These are phyloP conservation scores for Paralvinella palmiformis DNA, from an alignment of 1,140 invertebrate genomes.

Conservation along the genomic window DNA sequence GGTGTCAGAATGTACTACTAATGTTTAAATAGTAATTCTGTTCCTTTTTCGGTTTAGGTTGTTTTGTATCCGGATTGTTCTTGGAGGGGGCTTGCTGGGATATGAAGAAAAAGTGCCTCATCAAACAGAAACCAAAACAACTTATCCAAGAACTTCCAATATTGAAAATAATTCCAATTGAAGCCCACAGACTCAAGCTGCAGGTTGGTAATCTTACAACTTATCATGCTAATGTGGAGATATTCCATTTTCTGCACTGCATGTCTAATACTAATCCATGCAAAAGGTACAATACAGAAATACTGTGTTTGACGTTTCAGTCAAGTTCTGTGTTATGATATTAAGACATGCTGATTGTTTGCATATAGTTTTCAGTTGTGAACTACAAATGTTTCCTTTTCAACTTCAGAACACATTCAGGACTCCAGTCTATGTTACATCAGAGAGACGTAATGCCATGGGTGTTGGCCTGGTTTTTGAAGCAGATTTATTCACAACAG, in stretches of 20 bases:
- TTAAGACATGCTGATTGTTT: no score
- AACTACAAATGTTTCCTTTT: no score
- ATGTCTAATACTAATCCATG: no score
- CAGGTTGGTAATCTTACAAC: constrained; percentile 63
- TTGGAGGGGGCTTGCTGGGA: constrained; percentile 65
- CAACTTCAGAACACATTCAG: constrained; percentile 68
- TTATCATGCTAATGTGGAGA: no score
- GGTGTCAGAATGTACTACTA: no score
- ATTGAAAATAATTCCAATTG: constrained; percentile 76
- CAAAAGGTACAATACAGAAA: no score
- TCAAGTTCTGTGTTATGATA: no score
- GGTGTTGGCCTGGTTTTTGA: constrained; percentile 84
- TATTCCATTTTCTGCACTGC: no score
- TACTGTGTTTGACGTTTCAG: no score
- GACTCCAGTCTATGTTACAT: constrained; percentile 83
- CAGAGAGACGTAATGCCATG: constrained; percentile 75
- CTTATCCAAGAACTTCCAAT: constrained; percentile 78
- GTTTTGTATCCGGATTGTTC: constrained; percentile 49
- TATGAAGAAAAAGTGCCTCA: constrained; percentile 61
- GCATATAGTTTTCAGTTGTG: no score
- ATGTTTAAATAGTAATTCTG: no score
- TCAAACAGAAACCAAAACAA: constrained; percentile 72
- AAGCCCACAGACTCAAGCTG: constrained; percentile 72
- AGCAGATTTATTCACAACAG: constrained; percentile 70
- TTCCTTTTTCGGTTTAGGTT: constrained; percentile 45